phyloP scores from a whole-genome alignment of 2,113 vertebrate genomes.

The Lycaon pictus region DNA sequence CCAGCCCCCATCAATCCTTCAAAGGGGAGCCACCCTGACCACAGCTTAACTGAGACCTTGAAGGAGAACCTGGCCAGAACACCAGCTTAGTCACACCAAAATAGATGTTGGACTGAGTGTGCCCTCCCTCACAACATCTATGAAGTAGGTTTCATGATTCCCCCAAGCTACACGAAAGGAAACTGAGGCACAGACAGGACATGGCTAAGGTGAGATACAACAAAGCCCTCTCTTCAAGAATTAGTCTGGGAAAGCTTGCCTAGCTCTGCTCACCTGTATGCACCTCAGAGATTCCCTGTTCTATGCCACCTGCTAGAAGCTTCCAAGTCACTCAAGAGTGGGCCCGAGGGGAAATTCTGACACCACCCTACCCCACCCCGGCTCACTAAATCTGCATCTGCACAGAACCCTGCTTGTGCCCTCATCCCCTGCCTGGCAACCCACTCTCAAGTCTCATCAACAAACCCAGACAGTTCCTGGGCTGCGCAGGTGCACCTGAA shows the following conservation, averaged over 20 bases:
- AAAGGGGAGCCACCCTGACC: background rate
- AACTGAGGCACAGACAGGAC: background rate
- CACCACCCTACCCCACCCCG: background rate
- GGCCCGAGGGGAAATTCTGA: too few relatives aligned
- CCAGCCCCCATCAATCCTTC: background rate
- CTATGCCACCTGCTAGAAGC: background rate
- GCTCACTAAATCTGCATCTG: background rate
- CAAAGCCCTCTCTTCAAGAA: background rate
- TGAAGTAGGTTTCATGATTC: background rate
- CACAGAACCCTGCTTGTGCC: fast-evolving
- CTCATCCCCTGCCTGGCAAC: background rate
- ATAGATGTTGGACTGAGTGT: too few relatives aligned
- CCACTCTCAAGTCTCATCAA: background rate
- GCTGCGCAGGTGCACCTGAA: background rate
- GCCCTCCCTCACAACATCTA: background rate
- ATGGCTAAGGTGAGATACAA: too few relatives aligned
- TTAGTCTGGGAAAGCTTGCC: background rate
- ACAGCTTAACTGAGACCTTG: too few relatives aligned
- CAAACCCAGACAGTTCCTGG: background rate
- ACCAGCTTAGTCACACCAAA: background rate
- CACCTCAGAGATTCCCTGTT: background rate
- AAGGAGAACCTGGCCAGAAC: background rate
- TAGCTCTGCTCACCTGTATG: too few relatives aligned
- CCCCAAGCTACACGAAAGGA: background rate
- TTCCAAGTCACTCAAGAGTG: background rate